A percentile compares a stretch with the other conserved stretches of the same genome.
phyloP scores from a whole-genome alignment of 2,113 vertebrate species.

The Thymallus thymallus region DNA sequence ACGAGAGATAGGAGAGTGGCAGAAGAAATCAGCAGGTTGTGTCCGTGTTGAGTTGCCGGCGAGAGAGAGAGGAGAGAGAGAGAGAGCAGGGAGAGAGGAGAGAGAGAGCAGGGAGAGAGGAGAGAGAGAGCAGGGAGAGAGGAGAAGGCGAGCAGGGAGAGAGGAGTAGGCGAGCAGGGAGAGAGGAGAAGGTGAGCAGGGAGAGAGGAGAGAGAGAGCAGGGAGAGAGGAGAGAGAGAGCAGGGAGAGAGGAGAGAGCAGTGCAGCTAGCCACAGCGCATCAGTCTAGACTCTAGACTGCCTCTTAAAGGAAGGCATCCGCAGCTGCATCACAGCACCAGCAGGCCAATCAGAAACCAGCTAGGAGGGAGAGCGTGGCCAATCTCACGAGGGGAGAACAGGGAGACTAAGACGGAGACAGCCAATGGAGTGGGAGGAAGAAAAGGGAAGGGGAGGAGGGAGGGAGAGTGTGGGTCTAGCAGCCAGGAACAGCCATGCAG shows the following conservation, averaged over 20 bases:
- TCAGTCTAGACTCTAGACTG: constrained; percentile 55
- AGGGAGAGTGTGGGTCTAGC: constrained; percentile 13
- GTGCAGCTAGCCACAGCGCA: constrained; percentile 26
- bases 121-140: no score
- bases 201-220: no score
- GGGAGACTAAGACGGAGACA: constrained; percentile 17
- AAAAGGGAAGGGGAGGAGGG: neutral
- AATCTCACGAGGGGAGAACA: constrained; percentile 27
- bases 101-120: no score
- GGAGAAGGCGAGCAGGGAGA: neutral
- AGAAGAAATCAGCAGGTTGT: constrained; percentile 64
- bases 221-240: no score
- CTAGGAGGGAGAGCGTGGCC: constrained; percentile 37
- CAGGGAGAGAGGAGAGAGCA: constrained; percentile 1
- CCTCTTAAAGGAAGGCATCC: constrained; percentile 60
- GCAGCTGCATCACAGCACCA: constrained; percentile 48
- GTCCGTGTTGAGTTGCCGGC: constrained; percentile 42
- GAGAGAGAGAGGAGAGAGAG: no score
- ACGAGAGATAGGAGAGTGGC: constrained; percentile 7
- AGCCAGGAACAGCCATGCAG: constrained; percentile 50
- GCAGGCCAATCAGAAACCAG: constrained; percentile 49
- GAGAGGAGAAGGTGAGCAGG: no score
- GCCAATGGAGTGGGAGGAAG: constrained; percentile 50
- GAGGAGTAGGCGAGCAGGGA: no score
- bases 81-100: no score